Percentiles rank a stretch among this genome's conserved stretches.
phyloP scores from a whole-genome alignment of 2,113 vertebrate genomes.

The Silurus asotus region DNA sequence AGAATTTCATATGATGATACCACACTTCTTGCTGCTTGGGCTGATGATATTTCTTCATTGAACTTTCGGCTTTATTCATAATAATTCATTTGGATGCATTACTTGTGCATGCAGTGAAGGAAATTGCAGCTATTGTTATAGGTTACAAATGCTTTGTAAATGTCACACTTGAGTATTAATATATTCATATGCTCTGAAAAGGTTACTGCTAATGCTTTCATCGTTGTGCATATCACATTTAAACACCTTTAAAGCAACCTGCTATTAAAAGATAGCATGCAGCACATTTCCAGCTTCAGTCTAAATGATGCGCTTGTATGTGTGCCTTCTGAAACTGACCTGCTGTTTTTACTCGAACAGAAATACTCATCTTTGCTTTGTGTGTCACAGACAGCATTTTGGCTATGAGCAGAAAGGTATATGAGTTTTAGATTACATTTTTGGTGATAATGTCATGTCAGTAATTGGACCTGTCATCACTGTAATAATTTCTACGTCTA shows the following conservation, averaged over 20 bases:
- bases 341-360: neutral
- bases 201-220: slow-evolving; percentile 48
- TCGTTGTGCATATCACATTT: slow-evolving; percentile 38
- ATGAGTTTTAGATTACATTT: neutral
- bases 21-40: slow-evolving; percentile 11
- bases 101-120: slow-evolving; percentile 27
- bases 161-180: slow-evolving; percentile 55
- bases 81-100: slow-evolving; percentile 15
- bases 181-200: slow-evolving; percentile 57
- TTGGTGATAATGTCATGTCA: neutral
- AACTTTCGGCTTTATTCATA: slow-evolving; percentile 31
- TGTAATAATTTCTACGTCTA: neutral
- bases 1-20: neutral
- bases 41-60: slow-evolving; percentile 1
- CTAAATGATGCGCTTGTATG: neutral
- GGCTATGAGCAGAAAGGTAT: neutral
- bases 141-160: slow-evolving; percentile 55
- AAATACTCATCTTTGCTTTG: neutral
- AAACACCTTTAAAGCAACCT: slow-evolving; percentile 5
- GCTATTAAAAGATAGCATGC: neutral
- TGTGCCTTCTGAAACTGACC: neutral
- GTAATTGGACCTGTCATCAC: neutral
- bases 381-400: neutral
- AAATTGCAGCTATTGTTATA: slow-evolving; percentile 50
- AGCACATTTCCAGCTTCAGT: neutral